phyloP scores from a whole-genome alignment of 2,888 invertebrate species.

The Aproaerema taeniolella region DNA sequence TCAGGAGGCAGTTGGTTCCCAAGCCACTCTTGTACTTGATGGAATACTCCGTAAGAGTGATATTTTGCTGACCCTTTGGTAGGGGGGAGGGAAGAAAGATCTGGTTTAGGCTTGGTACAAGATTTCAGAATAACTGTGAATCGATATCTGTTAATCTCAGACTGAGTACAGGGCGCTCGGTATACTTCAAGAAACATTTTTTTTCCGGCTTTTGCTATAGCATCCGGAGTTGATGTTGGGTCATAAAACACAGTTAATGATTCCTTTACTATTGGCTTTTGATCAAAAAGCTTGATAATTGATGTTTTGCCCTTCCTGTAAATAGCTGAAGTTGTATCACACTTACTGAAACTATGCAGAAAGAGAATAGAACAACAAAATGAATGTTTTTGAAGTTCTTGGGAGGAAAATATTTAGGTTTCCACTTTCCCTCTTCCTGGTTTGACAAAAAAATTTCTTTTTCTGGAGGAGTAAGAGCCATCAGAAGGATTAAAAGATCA shows the following conservation, averaged over 20 bases:
- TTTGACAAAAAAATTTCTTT: neutral
- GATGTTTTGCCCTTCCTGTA: slow-evolving; percentile 11
- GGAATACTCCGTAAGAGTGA: slow-evolving; percentile 8
- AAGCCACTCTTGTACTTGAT: slow-evolving; percentile 11
- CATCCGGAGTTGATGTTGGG: slow-evolving; percentile 12
- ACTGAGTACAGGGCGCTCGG: slow-evolving; percentile 8
- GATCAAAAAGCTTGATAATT: slow-evolving; percentile 10
- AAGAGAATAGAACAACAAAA: slow-evolving; percentile 13
- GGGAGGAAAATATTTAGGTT: slow-evolving; percentile 14
- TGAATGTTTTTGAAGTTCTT: slow-evolving; percentile 11
- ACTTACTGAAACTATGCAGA: slow-evolving; percentile 11
- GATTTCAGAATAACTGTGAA: slow-evolving; percentile 7
- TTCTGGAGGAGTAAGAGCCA: slow-evolving; percentile 3
- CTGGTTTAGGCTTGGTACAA: slow-evolving; percentile 7
- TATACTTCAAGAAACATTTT: slow-evolving; percentile 8
- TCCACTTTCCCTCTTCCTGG: slow-evolving; percentile 13
- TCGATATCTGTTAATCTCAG: slow-evolving; percentile 4
- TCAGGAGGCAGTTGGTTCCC: slow-evolving; percentile 11
- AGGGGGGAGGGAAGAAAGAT: slow-evolving; percentile 8
- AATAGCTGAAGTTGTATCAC: slow-evolving; percentile 4
- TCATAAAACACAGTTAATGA: slow-evolving; percentile 11
- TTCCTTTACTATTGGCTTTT: slow-evolving; percentile 11
- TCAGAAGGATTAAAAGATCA: slow-evolving; percentile 4
- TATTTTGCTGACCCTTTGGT: slow-evolving; percentile 11
- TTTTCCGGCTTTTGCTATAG: slow-evolving; percentile 11